These are phyloP conservation scores for Nematostella vectensis DNA, from an alignment of 92 coral and sea anemone genomes.

Conservation along the genomic window DNA sequence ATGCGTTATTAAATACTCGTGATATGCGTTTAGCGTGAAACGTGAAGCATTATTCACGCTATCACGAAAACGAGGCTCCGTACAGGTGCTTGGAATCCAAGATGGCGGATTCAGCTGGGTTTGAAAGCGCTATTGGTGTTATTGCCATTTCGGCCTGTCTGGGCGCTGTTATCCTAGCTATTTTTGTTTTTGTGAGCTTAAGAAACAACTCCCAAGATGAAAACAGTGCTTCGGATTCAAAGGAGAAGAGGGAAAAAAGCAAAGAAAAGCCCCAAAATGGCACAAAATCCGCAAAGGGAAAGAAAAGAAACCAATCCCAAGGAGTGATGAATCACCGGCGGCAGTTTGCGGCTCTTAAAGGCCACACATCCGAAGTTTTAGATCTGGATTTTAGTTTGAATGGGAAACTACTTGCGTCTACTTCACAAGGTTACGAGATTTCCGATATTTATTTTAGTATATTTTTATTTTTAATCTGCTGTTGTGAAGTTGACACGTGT, in stretches of 20 bases:
- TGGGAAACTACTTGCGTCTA: slow-evolving; percentile 83
- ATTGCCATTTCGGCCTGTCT: slow-evolving; percentile 51
- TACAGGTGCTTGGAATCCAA: slow-evolving; percentile 49
- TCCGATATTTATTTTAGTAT: too few relatives aligned
- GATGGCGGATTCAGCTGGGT: slow-evolving; percentile 80
- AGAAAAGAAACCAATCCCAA: slow-evolving; percentile 27
- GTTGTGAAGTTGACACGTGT: not conserved
- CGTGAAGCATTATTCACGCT: slow-evolving; percentile 19
- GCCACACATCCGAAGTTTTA: slow-evolving; percentile 79
- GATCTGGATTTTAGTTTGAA: slow-evolving; percentile 85
- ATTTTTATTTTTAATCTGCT: not conserved
- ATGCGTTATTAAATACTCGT: too few relatives aligned
- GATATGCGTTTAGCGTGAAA: slow-evolving; percentile 50
- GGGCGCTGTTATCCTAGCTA: slow-evolving; percentile 69
- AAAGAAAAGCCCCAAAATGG: slow-evolving; percentile 37
- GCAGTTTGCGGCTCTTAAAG: slow-evolving; percentile 82
- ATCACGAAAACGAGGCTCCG: slow-evolving; percentile 70
- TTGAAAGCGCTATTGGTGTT: slow-evolving; percentile 37
- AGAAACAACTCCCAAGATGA: slow-evolving; percentile 30
- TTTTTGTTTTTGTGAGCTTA: slow-evolving; percentile 52
- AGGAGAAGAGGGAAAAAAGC: slow-evolving; percentile 15
- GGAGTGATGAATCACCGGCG: slow-evolving; percentile 48
- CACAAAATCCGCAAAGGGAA: slow-evolving; percentile 22
- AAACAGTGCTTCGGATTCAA: slow-evolving; percentile 20
- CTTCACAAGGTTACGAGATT: slow-evolving; percentile 67